A percentile compares a stretch with the other conserved stretches of the same genome.
Evolutionary conservation across 2,888 invertebrate genomes (phyloP).

Genomic region (Drosophila anomelani): DNA sequence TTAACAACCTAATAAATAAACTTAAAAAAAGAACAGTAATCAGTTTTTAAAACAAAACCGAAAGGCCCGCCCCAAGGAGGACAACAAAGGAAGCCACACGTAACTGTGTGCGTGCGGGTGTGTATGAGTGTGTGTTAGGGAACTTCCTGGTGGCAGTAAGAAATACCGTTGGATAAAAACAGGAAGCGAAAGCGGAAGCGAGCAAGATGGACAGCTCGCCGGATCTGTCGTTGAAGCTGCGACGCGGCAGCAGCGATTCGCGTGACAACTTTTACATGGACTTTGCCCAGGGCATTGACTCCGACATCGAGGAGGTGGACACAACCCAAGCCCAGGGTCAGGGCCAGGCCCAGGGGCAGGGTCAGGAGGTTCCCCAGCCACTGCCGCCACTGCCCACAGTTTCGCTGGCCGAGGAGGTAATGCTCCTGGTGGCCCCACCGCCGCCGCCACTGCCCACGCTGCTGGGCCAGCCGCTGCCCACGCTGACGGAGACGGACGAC

Average conservation of each 20-base stretch:
- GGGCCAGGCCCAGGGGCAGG: conserved; percentile 78
- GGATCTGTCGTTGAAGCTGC: conserved; percentile 93
- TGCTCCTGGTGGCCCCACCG: conserved; percentile 62
- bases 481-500: conserved; percentile 81
- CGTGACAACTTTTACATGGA: conserved; percentile 96
- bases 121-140: conserved; percentile 28
- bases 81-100: conserved; percentile 1
- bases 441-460: conserved; percentile 63
- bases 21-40: conserved; percentile 1
- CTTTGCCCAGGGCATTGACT: conserved; percentile 95
- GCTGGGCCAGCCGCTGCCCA: conserved; percentile 75
- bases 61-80: not conserved
- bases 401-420: conserved; percentile 60
- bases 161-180: conserved; percentile 9
- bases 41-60: conserved; percentile 14
- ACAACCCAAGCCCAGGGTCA: conserved; percentile 86
- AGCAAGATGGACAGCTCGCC: conserved; percentile 90
- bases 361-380: conserved; percentile 38
- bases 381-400: conserved; percentile 62
- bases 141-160: conserved; percentile 26
- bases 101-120: conserved; percentile 4
- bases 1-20: conserved; percentile 29
- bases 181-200: not conserved
- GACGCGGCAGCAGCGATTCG: conserved; percentile 94
- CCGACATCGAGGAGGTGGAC: conserved; percentile 93